Conservation (phyloP, 2,113 vertebrate species). For the Panthera tigris region DNA sequence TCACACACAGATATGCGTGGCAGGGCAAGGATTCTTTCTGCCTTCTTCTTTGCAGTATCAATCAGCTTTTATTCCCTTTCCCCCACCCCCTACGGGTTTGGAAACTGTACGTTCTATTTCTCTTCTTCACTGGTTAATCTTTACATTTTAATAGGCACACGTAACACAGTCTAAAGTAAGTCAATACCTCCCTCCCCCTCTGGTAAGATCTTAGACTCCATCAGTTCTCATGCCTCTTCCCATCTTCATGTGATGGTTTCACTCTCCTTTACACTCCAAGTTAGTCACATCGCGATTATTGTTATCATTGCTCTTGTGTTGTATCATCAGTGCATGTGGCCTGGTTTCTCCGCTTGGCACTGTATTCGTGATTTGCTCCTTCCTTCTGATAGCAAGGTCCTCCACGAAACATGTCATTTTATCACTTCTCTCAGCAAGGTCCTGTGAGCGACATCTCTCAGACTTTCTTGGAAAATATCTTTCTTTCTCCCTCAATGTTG, state of each 20-base stretch:
- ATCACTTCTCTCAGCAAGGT: background rate
- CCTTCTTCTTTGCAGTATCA: background rate
- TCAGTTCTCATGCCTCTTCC: background rate
- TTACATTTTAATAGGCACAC: background rate
- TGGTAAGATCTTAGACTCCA: background rate
- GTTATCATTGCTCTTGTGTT: background rate
- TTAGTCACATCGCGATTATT: background rate
- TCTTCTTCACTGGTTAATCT: background rate
- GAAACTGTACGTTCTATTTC: background rate
- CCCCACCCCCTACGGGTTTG: background rate
- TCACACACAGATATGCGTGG: background rate
- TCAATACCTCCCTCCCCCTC: background rate
- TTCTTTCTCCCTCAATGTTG: background rate
- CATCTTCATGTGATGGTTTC: accelerated
- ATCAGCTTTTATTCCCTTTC: background rate
- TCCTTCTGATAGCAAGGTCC: background rate
- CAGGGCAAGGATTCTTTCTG: background rate
- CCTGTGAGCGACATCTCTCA: background rate
- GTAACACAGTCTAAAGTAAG: background rate
- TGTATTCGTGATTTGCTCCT: background rate
- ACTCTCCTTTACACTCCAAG: background rate
- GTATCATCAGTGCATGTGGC: background rate
- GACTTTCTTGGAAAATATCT: background rate
- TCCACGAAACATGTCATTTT: background rate
- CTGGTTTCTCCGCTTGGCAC: background rate